Conservation (phyloP, 2,113 vertebrate species). For the Catharus fuscescens region DNA sequence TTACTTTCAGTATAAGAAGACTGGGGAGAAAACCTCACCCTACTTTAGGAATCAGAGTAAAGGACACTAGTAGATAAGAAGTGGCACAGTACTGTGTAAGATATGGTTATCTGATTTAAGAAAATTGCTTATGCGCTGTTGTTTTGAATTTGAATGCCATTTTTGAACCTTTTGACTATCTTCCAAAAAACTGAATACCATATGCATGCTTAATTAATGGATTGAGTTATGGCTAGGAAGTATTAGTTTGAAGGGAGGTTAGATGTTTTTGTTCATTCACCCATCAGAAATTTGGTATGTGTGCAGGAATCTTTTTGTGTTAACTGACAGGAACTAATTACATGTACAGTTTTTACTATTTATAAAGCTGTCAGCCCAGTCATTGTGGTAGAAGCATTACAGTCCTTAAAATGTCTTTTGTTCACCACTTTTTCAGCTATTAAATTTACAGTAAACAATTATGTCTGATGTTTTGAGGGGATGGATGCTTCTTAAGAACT, state of each 20-base stretch:
- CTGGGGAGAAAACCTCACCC: background rate
- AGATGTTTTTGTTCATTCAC: background rate
- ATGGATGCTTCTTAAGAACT: background rate
- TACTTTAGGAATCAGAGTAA: background rate
- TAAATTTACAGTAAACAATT: background rate
- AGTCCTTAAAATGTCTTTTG: background rate
- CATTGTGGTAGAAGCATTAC: background rate
- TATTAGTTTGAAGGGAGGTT: background rate
- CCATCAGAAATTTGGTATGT: background rate
- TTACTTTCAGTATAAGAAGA: background rate
- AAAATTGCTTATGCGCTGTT: background rate
- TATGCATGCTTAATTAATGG: background rate
- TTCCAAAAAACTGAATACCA: background rate
- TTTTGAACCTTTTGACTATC: background rate
- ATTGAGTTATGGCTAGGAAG: background rate
- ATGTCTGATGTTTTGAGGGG: background rate
- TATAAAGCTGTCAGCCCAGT: background rate
- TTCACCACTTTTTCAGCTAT: background rate
- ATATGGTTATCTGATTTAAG: background rate
- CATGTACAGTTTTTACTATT: background rate
- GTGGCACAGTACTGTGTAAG: background rate
- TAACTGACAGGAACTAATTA: slow-evolving; percentile 2
- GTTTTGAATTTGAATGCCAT: background rate
- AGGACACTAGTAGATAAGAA: background rate
- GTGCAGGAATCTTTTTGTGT: background rate